Evolutionary conservation across 1,140 invertebrate species (phyloP).

Genomic region (Thaumetopoea pityocampa): DNA sequence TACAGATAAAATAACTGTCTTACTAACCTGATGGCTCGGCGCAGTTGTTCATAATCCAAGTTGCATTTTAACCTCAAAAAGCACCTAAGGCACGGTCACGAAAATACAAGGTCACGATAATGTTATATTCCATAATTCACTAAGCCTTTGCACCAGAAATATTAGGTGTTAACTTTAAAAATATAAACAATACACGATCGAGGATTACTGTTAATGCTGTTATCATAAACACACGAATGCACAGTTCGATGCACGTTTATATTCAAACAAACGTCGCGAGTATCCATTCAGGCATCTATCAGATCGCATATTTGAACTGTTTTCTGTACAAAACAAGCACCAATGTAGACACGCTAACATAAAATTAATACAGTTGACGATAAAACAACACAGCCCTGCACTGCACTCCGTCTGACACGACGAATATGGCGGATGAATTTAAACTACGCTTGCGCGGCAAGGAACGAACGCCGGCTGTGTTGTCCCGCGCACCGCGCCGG

Average conservation of each 20-base stretch:
- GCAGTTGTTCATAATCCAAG: constrained; percentile 69
- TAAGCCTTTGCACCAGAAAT: constrained; percentile 50
- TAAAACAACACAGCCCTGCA: constrained; percentile 69
- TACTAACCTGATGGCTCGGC: constrained; percentile 69
- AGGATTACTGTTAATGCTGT: constrained; percentile 69
- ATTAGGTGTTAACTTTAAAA: constrained; percentile 42
- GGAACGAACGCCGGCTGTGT: constrained; percentile 28
- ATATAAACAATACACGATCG: constrained; percentile 64
- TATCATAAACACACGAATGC: constrained; percentile 74
- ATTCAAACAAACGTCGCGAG: constrained; percentile 57
- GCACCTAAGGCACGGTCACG: constrained; percentile 60
- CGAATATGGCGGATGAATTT: constrained; percentile 73
- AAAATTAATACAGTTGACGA: constrained; percentile 64
- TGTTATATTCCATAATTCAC: constrained; percentile 69
- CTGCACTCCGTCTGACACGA: constrained; percentile 71
- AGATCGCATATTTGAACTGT: constrained; percentile 55
- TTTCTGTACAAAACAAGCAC: constrained; percentile 51
- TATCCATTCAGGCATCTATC: constrained; percentile 49
- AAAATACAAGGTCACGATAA: constrained; percentile 67
- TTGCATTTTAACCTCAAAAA: constrained; percentile 74
- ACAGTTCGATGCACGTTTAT: constrained; percentile 71
- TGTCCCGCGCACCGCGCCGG: constrained; percentile 20
- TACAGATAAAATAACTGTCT: constrained; percentile 51
- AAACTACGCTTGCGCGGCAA: constrained; percentile 65
- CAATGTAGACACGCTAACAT: constrained; percentile 54